These are phyloP conservation scores for Lacanobia wlatinum DNA, from an alignment of 2,888 invertebrate species.

Conservation along the genomic window DNA sequence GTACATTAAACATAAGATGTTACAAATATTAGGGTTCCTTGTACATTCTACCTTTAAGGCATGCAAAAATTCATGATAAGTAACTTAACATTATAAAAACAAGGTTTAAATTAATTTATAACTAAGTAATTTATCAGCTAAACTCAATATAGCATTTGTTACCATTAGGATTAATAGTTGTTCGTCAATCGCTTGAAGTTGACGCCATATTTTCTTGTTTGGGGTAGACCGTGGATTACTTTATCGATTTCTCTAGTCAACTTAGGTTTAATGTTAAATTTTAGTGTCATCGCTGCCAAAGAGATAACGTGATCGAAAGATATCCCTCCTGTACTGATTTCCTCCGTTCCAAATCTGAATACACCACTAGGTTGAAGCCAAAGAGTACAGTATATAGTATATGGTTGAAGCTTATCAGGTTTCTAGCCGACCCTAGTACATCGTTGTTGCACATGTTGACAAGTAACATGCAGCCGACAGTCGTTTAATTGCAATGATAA, in stretches of 20 bases:
- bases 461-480: slow-evolving; percentile 1
- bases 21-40: no score
- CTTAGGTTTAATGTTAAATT: background rate
- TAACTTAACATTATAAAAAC: no score
- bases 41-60: no score
- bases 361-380: background rate
- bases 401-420: background rate
- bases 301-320: background rate
- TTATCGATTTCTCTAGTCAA: slow-evolving; percentile 2
- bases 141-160: no score
- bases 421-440: background rate
- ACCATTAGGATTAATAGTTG: no score
- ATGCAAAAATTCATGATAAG: no score
- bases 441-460: slow-evolving; percentile 6
- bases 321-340: no score
- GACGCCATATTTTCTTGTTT: background rate
- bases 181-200: background rate
- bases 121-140: no score
- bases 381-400: no score
- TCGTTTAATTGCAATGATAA: slow-evolving; percentile 13
- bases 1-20: no score
- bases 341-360: background rate
- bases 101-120: no score
- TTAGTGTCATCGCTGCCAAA: background rate
- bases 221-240: background rate